phyloP scores from a whole-genome alignment of 2,113 vertebrate species.

The Zapornia atra region DNA sequence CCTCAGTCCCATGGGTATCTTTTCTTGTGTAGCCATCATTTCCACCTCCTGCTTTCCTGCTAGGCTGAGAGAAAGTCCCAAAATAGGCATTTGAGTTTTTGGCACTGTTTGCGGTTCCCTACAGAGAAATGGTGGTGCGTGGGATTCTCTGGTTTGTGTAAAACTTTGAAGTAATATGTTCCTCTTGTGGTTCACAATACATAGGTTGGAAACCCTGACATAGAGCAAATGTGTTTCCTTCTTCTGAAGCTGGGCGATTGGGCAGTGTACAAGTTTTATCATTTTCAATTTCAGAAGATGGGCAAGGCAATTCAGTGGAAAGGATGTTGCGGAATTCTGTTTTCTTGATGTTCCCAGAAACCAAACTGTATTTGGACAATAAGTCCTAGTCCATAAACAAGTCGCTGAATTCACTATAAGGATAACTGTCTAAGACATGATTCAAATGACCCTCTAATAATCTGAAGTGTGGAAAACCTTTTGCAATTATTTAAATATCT shows the following conservation, averaged over 20 bases:
- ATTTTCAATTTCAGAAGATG: not conserved
- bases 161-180: not conserved
- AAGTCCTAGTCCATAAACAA: not conserved
- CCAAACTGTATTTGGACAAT: not conserved
- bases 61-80: not conserved
- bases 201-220: not conserved
- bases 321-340: not conserved
- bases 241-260: not conserved
- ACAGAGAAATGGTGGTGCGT: rapidly evolving
- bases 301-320: not conserved
- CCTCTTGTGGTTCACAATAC: not conserved
- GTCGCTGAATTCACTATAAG: not conserved
- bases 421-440: not conserved
- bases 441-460: not conserved
- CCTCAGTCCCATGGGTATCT: not conserved
- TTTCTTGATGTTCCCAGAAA: not conserved
- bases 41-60: not conserved
- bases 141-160: not conserved
- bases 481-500: not conserved
- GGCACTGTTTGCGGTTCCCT: not conserved
- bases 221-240: not conserved
- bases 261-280: not conserved
- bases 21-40: not conserved
- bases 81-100: not conserved
- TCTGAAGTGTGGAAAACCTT: not conserved